phyloP scores from a whole-genome alignment of 2,797 vertebrate species.

The Phrynocephalus forsythii region DNA sequence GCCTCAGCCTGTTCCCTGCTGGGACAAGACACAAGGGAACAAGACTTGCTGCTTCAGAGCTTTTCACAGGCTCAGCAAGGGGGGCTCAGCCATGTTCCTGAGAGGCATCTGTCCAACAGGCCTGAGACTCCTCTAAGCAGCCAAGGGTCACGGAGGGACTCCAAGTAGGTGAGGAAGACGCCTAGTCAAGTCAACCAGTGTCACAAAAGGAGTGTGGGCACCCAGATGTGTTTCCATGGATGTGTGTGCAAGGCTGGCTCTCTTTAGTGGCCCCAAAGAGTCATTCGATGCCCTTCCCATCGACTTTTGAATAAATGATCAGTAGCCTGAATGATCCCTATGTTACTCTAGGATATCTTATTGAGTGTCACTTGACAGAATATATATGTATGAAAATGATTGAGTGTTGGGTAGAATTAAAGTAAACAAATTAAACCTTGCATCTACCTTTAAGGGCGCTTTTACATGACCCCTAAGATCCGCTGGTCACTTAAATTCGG shows the following conservation, averaged over 20 bases:
- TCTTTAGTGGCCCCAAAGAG: not conserved
- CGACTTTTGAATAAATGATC: not conserved
- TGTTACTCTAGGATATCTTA: not conserved
- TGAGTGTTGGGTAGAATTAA: no score
- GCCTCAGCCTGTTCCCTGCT: conserved; percentile 7
- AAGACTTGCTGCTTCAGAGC: not conserved
- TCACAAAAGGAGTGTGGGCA: no score
- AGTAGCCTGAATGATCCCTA: not conserved
- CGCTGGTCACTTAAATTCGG: no score
- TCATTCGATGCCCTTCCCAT: not conserved
- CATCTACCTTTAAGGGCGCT: no score
- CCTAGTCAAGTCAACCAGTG: not conserved
- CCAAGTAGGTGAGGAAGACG: not conserved
- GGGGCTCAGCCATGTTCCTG: not conserved
- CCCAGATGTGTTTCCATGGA: no score
- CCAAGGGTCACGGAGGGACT: not conserved
- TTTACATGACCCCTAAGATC: no score
- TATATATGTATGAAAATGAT: no score
- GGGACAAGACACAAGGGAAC: not conserved
- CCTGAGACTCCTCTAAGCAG: not conserved
- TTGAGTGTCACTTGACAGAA: not conserved
- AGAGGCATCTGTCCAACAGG: not conserved
- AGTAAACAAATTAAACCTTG: no score
- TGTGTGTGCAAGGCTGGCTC: not conserved
- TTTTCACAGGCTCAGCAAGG: not conserved